Evolutionary conservation across 2,113 vertebrate species (phyloP).

Genomic region (Eonycteris spelaea): DNA sequence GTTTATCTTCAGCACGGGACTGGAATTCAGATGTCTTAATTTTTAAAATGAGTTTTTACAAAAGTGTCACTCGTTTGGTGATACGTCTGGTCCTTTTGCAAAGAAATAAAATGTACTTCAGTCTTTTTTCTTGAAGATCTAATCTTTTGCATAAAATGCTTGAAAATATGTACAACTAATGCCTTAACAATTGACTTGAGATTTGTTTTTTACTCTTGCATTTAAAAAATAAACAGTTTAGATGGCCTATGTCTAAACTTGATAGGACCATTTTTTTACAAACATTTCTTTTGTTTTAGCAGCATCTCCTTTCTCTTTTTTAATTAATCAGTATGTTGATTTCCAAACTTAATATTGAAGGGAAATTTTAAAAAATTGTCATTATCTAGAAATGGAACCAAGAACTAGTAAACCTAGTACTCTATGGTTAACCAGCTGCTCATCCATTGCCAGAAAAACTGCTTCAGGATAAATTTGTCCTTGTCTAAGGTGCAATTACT

Average conservation of each 20-base stretch:
- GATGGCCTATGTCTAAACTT: not conserved
- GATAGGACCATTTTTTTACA: not conserved
- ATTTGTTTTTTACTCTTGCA: not conserved
- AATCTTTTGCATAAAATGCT: conserved; percentile 16
- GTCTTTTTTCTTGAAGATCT: conserved; percentile 27
- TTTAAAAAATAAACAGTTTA: not conserved
- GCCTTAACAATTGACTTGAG: not conserved
- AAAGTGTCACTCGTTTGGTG: not conserved
- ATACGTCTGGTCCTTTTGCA: conserved; percentile 31
- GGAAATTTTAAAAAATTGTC: not conserved
- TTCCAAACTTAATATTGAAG: not conserved
- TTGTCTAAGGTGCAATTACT: not conserved
- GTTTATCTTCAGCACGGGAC: not conserved
- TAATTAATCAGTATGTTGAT: conserved; percentile 9
- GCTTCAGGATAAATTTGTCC: not conserved
- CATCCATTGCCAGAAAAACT: not conserved
- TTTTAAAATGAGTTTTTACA: conserved; percentile 52
- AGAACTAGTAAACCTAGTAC: not conserved
- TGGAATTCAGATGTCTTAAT: not conserved
- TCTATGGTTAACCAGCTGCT: not conserved
- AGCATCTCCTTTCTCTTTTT: not conserved
- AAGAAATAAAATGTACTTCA: conserved; percentile 31
- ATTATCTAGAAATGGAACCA: conserved; percentile 7
- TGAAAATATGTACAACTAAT: conserved; percentile 2
- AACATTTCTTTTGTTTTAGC: not conserved